These are phyloP conservation scores for Reticulitermes lucifugus DNA, from an alignment of 2,888 invertebrate species.

Conservation along the genomic window DNA sequence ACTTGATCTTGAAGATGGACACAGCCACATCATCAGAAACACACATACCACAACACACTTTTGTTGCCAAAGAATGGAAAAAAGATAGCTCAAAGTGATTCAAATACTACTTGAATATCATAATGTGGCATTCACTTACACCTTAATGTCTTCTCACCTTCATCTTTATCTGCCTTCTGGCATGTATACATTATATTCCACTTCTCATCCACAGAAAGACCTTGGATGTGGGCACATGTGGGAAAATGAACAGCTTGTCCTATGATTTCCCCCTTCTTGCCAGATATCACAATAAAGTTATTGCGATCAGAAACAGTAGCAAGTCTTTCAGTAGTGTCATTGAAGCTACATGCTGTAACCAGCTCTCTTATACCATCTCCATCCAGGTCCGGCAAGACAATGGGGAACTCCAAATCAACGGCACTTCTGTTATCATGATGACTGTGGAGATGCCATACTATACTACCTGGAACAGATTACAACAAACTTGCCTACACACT, in stretches of 20 bases:
- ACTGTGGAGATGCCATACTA: constrained; percentile 71
- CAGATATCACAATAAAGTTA: constrained; percentile 76
- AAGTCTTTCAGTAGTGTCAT: constrained; percentile 65
- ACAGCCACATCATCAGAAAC: too few relatives aligned
- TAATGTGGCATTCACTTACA: too few relatives aligned
- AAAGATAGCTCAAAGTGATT: too few relatives aligned
- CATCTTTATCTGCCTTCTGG: not conserved
- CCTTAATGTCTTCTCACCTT: not conserved
- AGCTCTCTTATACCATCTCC: constrained; percentile 78
- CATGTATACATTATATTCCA: constrained; percentile 49
- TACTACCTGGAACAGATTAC: constrained; percentile 58
- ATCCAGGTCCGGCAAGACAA: constrained; percentile 78
- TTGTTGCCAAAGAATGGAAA: too few relatives aligned
- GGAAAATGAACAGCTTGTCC: constrained; percentile 44
- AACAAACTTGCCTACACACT: not conserved
- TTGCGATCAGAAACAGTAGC: constrained; percentile 64
- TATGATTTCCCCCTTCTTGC: constrained; percentile 72
- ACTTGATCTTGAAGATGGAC: too few relatives aligned
- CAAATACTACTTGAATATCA: too few relatives aligned
- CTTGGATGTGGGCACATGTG: constrained; percentile 38
- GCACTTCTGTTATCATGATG: constrained; percentile 65
- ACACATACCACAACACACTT: too few relatives aligned
- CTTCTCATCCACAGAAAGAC: constrained; percentile 40
- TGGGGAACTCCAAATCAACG: constrained; percentile 73
- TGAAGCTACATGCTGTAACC: constrained; percentile 66